A percentile compares a stretch with the other conserved stretches of the same genome.
Evolutionary conservation across 2,888 invertebrate genomes (phyloP).

Genomic region (Tyria jacobaeae): DNA sequence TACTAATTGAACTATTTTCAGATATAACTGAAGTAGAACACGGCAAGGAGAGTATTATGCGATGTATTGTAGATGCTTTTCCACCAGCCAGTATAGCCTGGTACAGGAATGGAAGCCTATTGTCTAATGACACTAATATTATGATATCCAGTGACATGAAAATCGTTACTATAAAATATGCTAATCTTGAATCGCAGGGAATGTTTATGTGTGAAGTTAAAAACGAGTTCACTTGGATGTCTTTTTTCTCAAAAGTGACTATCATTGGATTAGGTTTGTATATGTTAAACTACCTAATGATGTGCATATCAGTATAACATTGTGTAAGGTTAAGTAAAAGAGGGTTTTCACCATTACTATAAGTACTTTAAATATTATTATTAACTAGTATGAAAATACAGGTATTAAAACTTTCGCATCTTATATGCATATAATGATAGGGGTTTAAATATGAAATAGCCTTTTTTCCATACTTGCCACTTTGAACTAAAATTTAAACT

Average conservation of each 20-base stretch:
- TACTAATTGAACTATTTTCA: neutral
- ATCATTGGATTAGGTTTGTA: neutral
- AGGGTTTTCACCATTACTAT: no score
- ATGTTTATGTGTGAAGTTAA: neutral
- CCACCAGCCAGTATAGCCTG: neutral
- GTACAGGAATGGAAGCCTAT: neutral
- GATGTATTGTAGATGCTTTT: neutral
- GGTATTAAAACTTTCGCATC: neutral
- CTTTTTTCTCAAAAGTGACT: neutral
- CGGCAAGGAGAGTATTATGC: neutral
- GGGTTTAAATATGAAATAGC: no score
- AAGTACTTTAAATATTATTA: no score
- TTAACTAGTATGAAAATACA: no score
- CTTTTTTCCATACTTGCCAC: no score
- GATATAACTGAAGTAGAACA: neutral
- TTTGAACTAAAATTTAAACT: no score
- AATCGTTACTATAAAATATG: neutral
- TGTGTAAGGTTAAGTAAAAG: no score
- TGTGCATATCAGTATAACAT: no score
- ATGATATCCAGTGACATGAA: neutral
- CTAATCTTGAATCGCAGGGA: neutral
- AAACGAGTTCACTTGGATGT: neutral
- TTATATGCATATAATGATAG: neutral
- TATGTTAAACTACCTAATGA: neutral
- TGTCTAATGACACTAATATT: slow-evolving; percentile 1